Conservation (phyloP, 2,113 vertebrate genomes). For the Ibidorhyncha struthersii region DNA sequence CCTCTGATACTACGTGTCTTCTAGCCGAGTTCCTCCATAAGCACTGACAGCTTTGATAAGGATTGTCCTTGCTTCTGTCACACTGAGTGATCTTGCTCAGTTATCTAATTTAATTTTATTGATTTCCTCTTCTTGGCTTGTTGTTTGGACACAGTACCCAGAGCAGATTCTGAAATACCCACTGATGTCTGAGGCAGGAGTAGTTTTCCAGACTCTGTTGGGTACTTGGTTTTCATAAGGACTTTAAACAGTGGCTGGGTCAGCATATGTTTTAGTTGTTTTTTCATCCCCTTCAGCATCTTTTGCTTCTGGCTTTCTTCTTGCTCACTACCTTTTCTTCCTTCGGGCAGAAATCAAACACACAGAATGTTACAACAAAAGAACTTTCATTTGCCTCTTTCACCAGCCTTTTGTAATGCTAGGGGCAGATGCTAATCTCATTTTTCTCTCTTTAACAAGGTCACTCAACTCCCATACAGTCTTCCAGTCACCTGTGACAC, state of each 20-base stretch:
- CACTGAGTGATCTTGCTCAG: neutral
- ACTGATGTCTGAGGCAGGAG: constrained; percentile 61
- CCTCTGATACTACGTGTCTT: neutral
- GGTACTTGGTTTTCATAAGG: constrained; percentile 88
- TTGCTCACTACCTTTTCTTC: constrained; percentile 72
- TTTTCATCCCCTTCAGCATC: constrained; percentile 89
- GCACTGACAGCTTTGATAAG: neutral
- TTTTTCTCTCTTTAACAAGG: neutral
- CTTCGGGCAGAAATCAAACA: constrained; percentile 40
- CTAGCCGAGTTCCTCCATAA: neutral
- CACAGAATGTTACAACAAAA: neutral
- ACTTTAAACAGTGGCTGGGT: constrained; percentile 86
- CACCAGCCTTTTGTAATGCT: neutral
- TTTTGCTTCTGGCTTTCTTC: constrained; percentile 84
- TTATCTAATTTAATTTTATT: neutral
- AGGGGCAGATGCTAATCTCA: neutral
- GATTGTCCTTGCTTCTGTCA: neutral
- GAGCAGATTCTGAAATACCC: constrained; percentile 73
- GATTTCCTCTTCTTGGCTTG: constrained; percentile 54
- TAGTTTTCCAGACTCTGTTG: constrained; percentile 89
- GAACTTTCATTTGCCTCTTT: neutral
- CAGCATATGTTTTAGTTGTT: constrained; percentile 85
- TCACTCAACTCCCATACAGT: neutral
- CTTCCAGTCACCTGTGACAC: neutral
- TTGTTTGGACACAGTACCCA: constrained; percentile 77